Conservation (phyloP, 2,113 vertebrate genomes). For the Apodemus speciosus region DNA sequence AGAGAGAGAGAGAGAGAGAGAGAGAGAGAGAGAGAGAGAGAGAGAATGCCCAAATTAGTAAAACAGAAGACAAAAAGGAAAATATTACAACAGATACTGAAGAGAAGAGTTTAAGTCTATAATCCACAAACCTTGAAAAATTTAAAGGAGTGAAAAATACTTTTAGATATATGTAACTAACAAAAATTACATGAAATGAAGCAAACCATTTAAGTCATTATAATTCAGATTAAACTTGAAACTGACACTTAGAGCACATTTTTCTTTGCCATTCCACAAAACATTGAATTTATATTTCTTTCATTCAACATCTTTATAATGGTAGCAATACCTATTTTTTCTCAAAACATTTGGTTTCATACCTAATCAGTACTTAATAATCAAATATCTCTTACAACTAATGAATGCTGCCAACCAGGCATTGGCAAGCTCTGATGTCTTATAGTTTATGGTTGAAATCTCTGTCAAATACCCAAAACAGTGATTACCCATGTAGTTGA, state of each 20-base stretch:
- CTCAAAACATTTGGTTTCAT: constrained; percentile 15
- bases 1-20: too few relatives aligned
- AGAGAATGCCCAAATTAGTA: background rate
- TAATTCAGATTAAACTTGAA: background rate
- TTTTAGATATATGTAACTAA: background rate
- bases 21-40: background rate
- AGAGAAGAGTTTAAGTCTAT: background rate
- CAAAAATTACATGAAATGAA: background rate
- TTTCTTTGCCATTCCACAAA: background rate
- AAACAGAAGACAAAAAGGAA: background rate
- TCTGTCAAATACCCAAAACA: constrained; percentile 38
- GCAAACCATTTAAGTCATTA: background rate
- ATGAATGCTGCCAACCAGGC: constrained; percentile 55
- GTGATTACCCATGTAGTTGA: constrained; percentile 53
- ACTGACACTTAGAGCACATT: background rate
- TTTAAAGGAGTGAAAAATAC: background rate
- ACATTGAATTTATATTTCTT: background rate
- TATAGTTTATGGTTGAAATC: constrained; percentile 58
- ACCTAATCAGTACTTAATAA: constrained; percentile 65
- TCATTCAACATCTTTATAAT: constrained; percentile 36
- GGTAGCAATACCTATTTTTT: constrained; percentile 7
- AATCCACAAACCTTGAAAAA: background rate
- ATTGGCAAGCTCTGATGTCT: constrained; percentile 44
- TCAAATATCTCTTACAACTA: constrained; percentile 55
- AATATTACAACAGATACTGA: background rate